Conservation (phyloP, 2,113 vertebrate species). For the Brachirus orientalis region DNA sequence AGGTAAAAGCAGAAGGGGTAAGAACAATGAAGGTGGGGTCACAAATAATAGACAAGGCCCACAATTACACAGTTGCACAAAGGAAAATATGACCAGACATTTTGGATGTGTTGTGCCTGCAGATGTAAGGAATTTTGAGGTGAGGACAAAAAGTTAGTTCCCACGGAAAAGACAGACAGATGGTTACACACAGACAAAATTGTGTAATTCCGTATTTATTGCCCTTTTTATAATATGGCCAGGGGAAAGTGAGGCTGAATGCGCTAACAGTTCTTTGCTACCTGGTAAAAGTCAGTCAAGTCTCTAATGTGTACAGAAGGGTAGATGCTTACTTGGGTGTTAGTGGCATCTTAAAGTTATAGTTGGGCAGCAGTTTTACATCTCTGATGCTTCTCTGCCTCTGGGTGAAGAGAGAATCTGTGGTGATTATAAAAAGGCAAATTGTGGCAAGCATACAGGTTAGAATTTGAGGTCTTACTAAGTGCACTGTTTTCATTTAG, state of each 20-base stretch:
- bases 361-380: conserved; percentile 15
- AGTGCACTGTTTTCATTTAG: conserved; percentile 32
- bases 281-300: conserved; percentile 8
- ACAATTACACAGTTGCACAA: conserved; percentile 26
- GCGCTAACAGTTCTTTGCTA: conserved; percentile 24
- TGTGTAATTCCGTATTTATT: conserved; percentile 36
- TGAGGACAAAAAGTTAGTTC: conserved; percentile 34
- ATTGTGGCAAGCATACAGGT: conserved; percentile 10
- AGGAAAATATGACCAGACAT: conserved; percentile 10
- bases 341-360: conserved; percentile 6
- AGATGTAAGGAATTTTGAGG: conserved; percentile 31
- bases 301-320: neutral
- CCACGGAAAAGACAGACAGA: conserved; percentile 42
- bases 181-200: conserved; percentile 29
- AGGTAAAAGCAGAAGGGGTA: conserved; percentile 49
- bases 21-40: conserved; percentile 35
- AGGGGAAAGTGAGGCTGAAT: conserved; percentile 11
- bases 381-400: conserved; percentile 22
- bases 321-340: conserved; percentile 11
- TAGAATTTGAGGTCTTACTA: conserved; percentile 30
- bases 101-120: conserved; percentile 13
- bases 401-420: conserved; percentile 30
- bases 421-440: conserved; percentile 51
- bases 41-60: conserved; percentile 23
- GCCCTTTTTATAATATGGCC: conserved; percentile 21